Percentiles rank a stretch among this genome's conserved stretches.
Evolutionary conservation across 2,797 vertebrate species (phyloP).

Genomic region (Emys orbicularis): DNA sequence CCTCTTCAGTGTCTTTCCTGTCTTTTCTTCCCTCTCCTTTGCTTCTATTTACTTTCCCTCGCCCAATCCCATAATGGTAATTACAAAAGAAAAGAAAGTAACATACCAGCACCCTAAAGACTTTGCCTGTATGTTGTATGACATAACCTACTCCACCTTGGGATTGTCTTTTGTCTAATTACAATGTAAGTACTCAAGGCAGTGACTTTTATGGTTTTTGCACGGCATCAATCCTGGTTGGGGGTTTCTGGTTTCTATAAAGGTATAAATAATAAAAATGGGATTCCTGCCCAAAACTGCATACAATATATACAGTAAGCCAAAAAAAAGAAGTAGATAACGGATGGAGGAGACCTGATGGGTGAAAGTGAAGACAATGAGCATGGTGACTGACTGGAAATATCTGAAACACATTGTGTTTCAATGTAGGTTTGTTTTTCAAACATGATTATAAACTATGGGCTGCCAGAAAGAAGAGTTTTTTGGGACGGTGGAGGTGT

Average conservation of each 20-base stretch:
- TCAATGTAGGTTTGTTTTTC: background rate
- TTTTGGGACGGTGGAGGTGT: background rate
- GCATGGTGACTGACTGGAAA: background rate
- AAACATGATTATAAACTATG: background rate
- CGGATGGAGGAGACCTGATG: background rate
- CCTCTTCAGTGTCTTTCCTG: too few relatives aligned
- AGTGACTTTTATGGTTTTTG: background rate
- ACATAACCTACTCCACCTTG: too few relatives aligned
- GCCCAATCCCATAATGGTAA: too few relatives aligned
- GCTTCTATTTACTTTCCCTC: too few relatives aligned
- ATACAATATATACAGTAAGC: background rate
- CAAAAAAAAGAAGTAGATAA: background rate
- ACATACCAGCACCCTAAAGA: too few relatives aligned
- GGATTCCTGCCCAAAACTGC: background rate
- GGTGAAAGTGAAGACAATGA: background rate
- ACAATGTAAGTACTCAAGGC: background rate
- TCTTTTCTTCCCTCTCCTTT: too few relatives aligned
- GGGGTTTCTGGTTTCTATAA: background rate
- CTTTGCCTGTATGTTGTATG: too few relatives aligned
- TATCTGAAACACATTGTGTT: background rate
- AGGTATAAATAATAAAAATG: background rate
- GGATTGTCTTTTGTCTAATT: background rate
- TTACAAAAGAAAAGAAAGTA: too few relatives aligned
- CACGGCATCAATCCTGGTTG: background rate
- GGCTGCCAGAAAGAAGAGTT: background rate